phyloP scores from a whole-genome alignment of 2,888 invertebrate genomes.

The Therioaphis trifolii region DNA sequence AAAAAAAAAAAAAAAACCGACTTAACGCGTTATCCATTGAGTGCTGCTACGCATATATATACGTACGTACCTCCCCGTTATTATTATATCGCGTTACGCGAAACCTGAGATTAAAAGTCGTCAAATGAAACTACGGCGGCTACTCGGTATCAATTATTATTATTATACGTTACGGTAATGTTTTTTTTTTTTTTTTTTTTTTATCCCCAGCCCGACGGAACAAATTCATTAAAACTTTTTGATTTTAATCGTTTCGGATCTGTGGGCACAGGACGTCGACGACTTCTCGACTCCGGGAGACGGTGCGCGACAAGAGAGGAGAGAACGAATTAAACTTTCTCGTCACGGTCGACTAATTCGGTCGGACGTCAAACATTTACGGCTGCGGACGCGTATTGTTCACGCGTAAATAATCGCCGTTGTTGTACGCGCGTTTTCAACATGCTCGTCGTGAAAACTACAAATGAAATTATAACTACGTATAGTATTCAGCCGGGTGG shows the following conservation, averaged over 20 bases:
- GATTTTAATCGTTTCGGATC: slow-evolving; percentile 47
- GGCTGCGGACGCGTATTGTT: not conserved
- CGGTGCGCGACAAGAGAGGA: not conserved
- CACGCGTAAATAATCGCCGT: not conserved
- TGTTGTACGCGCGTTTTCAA: too few relatives aligned
- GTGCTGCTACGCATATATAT: not conserved
- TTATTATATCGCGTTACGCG: slow-evolving; percentile 10
- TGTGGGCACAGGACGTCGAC: not conserved
- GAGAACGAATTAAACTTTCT: slow-evolving; percentile 7
- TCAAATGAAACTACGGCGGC: not conserved
- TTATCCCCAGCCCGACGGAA: slow-evolving; percentile 7
- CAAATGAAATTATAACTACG: too few relatives aligned
- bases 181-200: slow-evolving; percentile 1
- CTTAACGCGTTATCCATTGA: not conserved
- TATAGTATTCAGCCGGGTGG: too few relatives aligned
- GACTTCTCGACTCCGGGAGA: not conserved
- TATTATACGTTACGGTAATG: not conserved
- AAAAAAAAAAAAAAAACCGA: not conserved
- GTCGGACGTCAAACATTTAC: not conserved
- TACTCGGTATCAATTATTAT: slow-evolving; percentile 41
- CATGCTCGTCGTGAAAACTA: too few relatives aligned
- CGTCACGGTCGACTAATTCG: not conserved
- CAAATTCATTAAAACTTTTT: slow-evolving; percentile 57
- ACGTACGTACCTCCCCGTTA: too few relatives aligned
- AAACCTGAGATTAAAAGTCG: slow-evolving; percentile 43